phyloP scores from a whole-genome alignment of 2,888 invertebrate genomes.

The Strigamia maritima region DNA sequence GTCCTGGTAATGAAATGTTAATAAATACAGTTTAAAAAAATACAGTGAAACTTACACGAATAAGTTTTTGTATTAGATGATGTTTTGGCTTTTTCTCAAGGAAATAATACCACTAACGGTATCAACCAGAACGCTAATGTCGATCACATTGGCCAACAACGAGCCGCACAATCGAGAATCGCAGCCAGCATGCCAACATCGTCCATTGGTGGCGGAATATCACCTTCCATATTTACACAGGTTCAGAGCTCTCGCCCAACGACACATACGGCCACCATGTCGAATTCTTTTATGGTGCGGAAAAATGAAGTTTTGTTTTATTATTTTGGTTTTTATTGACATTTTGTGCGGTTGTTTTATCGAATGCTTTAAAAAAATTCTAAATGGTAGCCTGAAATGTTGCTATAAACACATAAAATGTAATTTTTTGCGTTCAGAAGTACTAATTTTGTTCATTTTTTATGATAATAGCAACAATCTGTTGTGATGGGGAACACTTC shows the following conservation, averaged over 20 bases:
- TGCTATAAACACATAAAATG: background rate
- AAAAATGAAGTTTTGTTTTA: background rate
- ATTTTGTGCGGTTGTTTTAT: background rate
- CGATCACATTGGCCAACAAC: conserved; percentile 42
- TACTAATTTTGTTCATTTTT: background rate
- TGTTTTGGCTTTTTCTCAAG: conserved; percentile 2
- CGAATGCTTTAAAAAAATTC: background rate
- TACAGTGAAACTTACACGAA: background rate
- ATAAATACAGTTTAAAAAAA: background rate
- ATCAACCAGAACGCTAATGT: background rate
- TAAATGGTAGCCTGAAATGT: background rate
- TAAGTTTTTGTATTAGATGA: conserved; percentile 26
- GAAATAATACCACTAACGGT: conserved; percentile 25
- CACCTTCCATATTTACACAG: conserved; percentile 63
- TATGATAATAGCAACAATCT: conserved; percentile 48
- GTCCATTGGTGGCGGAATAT: conserved; percentile 66
- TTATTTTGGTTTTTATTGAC: background rate
- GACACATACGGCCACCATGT: background rate
- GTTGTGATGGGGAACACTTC: conserved; percentile 62
- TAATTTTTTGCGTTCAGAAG: background rate
- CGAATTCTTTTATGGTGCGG: conserved; percentile 16
- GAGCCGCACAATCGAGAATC: conserved; percentile 42
- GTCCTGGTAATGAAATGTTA: background rate
- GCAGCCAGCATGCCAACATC: conserved; percentile 48
- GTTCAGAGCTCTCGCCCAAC: conserved; percentile 40